Evolutionary conservation across 2,888 invertebrate genomes (phyloP).

Genomic region (Cataglyphis livida): DNA sequence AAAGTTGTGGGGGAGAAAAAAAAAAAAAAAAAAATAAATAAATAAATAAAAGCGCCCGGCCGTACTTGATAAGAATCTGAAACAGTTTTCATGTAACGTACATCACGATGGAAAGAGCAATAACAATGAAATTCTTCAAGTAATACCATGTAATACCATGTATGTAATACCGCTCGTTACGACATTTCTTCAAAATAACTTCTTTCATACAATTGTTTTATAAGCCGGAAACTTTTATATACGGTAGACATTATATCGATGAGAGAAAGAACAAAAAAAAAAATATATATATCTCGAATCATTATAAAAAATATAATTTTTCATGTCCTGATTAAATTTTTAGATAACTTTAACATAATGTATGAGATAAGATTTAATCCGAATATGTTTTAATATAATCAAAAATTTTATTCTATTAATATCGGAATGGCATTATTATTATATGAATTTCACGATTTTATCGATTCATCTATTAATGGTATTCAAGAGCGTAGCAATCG

Average conservation of each 20-base stretch:
- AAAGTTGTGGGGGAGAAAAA: slow-evolving; percentile 33
- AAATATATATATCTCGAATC: neutral
- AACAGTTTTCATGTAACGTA: slow-evolving; percentile 42
- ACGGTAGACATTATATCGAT: neutral
- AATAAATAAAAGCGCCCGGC: slow-evolving; percentile 1
- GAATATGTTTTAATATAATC: neutral
- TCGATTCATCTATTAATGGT: slow-evolving; percentile 6
- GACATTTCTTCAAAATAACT: neutral
- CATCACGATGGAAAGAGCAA: slow-evolving; percentile 33
- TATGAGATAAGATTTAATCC: neutral
- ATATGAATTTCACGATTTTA: neutral
- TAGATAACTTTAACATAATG: neutral
- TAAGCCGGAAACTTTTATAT: neutral
- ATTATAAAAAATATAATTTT: neutral
- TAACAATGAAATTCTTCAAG: slow-evolving; percentile 26
- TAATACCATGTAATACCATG: neutral
- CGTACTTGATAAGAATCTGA: slow-evolving; percentile 51
- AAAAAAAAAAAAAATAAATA: no score
- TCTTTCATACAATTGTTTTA: neutral
- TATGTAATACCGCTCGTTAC: neutral
- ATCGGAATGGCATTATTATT: neutral
- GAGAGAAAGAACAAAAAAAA: neutral
- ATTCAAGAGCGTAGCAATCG: neutral
- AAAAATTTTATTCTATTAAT: neutral
- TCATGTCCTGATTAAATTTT: neutral